A percentile compares a stretch with the other conserved stretches of the same genome.
phyloP scores from a whole-genome alignment of 2,113 vertebrate species.

The Steatornis caripensis region DNA sequence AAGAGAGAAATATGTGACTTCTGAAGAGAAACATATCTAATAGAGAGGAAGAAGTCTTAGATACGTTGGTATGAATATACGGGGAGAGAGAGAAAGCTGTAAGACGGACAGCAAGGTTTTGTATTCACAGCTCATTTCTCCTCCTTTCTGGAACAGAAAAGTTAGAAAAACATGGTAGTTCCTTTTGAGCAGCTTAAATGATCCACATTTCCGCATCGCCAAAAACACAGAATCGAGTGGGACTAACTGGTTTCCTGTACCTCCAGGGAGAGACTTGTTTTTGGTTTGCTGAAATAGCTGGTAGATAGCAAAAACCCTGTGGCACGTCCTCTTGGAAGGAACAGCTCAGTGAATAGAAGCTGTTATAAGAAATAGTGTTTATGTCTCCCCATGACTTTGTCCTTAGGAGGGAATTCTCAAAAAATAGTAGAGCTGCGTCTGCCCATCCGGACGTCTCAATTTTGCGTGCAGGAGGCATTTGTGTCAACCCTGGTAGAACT shows the following conservation, averaged over 20 bases:
- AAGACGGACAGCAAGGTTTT: background rate
- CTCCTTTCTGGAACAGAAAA: background rate
- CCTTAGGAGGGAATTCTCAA: background rate
- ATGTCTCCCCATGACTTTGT: background rate
- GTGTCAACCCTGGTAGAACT: background rate
- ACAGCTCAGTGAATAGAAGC: background rate
- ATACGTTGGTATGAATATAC: background rate
- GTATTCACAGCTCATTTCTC: background rate
- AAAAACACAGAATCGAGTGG: background rate
- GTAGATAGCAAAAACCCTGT: background rate
- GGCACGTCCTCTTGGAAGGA: background rate
- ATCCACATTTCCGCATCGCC: background rate
- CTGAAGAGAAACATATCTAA: background rate
- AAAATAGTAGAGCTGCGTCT: background rate
- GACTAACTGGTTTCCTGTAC: background rate
- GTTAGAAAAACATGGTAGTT: background rate
- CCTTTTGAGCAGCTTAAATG: background rate
- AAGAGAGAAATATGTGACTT: background rate
- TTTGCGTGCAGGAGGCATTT: accelerated
- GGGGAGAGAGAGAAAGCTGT: background rate
- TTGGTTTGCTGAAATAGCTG: background rate
- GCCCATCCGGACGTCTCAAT: accelerated
- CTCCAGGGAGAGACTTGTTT: background rate
- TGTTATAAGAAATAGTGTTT: background rate
- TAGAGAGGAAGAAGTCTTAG: background rate